phyloP scores from a whole-genome alignment of 2,888 invertebrate species.

The Agriopis leucophaearia region DNA sequence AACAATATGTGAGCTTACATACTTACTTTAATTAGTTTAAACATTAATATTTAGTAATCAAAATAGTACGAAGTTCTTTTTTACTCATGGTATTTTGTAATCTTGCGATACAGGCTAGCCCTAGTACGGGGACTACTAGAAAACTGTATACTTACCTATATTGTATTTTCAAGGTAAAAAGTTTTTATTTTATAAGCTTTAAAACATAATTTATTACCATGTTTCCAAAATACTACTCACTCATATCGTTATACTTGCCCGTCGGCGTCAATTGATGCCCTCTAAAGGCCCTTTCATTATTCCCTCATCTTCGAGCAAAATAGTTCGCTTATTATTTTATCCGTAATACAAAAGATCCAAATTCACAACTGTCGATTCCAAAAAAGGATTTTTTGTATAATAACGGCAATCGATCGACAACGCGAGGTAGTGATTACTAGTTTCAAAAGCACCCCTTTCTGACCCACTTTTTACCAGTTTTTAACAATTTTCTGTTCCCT shows the following conservation, averaged over 20 bases:
- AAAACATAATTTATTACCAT: background rate
- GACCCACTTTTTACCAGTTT: slow-evolving; percentile 86
- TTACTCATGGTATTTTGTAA: too few species aligned
- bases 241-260: background rate
- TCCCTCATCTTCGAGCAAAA: slow-evolving; percentile 56
- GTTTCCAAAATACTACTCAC: background rate
- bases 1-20: too few species aligned
- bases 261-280: background rate
- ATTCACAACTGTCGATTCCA: slow-evolving; percentile 75
- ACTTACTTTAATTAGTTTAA: too few species aligned
- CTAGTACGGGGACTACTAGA: too few species aligned
- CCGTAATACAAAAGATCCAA: slow-evolving; percentile 68
- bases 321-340: slow-evolving; percentile 66
- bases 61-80: too few species aligned
- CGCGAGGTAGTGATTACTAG: slow-evolving; percentile 83
- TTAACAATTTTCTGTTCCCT: slow-evolving; percentile 82
- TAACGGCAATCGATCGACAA: slow-evolving; percentile 83
- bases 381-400: slow-evolving; percentile 76
- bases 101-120: too few species aligned
- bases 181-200: background rate
- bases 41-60: too few species aligned
- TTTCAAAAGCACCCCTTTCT: slow-evolving; percentile 86
- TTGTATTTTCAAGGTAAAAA: too few species aligned
- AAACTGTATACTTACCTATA: too few species aligned
- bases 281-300: slow-evolving; percentile 58